Conservation (phyloP, 2,797 vertebrate species). For the Nannoperca obscura region DNA sequence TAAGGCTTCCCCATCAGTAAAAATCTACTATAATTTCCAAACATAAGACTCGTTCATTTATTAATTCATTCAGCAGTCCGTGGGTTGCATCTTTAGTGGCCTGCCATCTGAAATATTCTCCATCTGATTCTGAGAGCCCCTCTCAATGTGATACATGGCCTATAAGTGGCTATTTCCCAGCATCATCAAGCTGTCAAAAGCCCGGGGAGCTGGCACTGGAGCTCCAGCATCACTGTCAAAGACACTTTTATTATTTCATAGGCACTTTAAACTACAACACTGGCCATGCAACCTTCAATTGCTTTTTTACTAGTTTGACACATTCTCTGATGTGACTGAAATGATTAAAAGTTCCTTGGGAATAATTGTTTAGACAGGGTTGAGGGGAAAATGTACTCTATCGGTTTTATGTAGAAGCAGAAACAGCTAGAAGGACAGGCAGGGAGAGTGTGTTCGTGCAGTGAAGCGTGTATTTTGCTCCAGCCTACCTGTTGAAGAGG, state of each 20-base stretch:
- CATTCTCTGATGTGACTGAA: slow-evolving; percentile 26
- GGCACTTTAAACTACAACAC: slow-evolving; percentile 28
- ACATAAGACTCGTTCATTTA: slow-evolving; percentile 15
- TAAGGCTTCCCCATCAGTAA: neutral
- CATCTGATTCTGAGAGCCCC: slow-evolving; percentile 33
- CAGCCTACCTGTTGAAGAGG: slow-evolving; percentile 52
- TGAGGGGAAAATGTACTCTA: neutral
- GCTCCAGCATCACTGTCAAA: slow-evolving; percentile 47
- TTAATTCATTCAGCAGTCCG: slow-evolving; percentile 21
- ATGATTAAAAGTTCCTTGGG: slow-evolving; percentile 28
- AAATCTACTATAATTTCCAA: neutral
- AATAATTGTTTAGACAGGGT: slow-evolving; percentile 16
- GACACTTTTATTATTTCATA: slow-evolving; percentile 55
- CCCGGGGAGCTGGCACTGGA: slow-evolving; percentile 6
- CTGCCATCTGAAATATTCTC: slow-evolving; percentile 20
- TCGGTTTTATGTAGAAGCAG: slow-evolving; percentile 26
- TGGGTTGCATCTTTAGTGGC: slow-evolving; percentile 8
- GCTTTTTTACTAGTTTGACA: slow-evolving; percentile 38
- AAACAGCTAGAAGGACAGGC: slow-evolving; percentile 24
- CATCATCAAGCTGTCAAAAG: slow-evolving; percentile 54
- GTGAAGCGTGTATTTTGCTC: slow-evolving; percentile 60
- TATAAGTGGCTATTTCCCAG: slow-evolving; percentile 47
- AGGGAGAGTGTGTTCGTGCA: slow-evolving; percentile 54
- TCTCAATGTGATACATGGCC: slow-evolving; percentile 24
- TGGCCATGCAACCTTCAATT: slow-evolving; percentile 26